Percentiles rank a stretch among this genome's conserved stretches.
Conservation (phyloP, 2,113 vertebrate genomes). For the Alethe diademata region DNA sequence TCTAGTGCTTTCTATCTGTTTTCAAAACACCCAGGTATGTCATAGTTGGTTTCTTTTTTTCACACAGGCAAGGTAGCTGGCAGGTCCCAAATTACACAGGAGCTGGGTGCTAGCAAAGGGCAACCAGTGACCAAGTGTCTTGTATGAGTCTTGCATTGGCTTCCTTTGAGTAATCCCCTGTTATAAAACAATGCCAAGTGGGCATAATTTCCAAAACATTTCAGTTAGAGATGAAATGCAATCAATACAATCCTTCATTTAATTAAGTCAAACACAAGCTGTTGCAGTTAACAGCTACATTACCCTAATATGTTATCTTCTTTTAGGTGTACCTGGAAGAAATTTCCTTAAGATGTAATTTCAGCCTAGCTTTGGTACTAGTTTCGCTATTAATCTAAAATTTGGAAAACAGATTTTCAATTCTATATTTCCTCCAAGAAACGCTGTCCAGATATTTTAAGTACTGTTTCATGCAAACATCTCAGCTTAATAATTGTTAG, state of each 20-base stretch:
- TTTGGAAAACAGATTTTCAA: background rate
- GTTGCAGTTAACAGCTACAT: background rate
- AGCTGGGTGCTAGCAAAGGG: background rate
- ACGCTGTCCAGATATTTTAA: background rate
- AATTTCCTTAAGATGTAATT: background rate
- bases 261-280: slow-evolving; percentile 18
- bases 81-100: background rate
- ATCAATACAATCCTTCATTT: background rate
- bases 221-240: background rate
- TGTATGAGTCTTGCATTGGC: background rate
- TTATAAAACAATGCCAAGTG: background rate
- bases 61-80: too few species aligned
- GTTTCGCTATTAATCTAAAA: background rate
- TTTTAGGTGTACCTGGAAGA: background rate
- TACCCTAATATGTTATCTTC: background rate
- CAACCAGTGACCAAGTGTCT: background rate
- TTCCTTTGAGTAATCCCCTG: background rate
- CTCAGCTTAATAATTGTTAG: background rate
- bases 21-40: background rate
- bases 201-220: background rate
- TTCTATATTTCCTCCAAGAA: background rate
- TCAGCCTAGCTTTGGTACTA: background rate
- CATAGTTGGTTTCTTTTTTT: background rate
- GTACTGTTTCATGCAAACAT: background rate
- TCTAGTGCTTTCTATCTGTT: background rate